phyloP scores from a whole-genome alignment of 2,797 vertebrate species.

The Acanthopagrus latus region DNA sequence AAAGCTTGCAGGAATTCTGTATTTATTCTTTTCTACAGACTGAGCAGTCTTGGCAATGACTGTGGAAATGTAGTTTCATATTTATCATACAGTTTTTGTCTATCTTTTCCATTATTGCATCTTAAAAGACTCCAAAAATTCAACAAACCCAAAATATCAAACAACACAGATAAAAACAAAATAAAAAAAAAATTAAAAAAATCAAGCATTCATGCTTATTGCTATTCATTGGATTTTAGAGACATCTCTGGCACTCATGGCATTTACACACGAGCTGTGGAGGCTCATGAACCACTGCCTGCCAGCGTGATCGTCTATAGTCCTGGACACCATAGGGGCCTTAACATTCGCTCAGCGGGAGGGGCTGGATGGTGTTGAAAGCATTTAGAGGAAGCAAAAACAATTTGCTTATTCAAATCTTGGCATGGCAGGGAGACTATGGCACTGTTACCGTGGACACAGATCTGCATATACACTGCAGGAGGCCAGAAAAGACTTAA shows the following conservation, averaged over 20 bases:
- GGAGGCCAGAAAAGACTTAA: neutral
- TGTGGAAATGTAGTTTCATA: constrained; percentile 16
- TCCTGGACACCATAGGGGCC: constrained; percentile 1
- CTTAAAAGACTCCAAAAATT: constrained; percentile 3
- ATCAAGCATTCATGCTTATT: neutral
- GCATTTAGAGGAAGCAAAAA: constrained; percentile 8
- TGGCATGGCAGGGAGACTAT: constrained; percentile 1
- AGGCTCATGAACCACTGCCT: constrained; percentile 10
- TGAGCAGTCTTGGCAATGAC: constrained; percentile 12
- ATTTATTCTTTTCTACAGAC: neutral
- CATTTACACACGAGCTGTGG: neutral
- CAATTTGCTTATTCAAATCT: constrained; percentile 20
- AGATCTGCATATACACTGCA: neutral
- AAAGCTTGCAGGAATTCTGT: neutral
- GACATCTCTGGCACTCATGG: neutral
- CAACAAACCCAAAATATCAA: neutral
- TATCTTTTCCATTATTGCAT: neutral
- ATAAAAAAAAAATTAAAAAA: too few species aligned
- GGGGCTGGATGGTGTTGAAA: neutral
- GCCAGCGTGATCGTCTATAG: constrained; percentile 8
- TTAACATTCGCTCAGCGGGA: constrained; percentile 15
- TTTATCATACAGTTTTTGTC: constrained; percentile 21
- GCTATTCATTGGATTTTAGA: constrained; percentile 34
- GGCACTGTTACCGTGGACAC: neutral
- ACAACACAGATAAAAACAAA: neutral